Base-by-base conservation (phyloP, 2,797 vertebrate species). In the Tauraco hartlaubi region DNA sequence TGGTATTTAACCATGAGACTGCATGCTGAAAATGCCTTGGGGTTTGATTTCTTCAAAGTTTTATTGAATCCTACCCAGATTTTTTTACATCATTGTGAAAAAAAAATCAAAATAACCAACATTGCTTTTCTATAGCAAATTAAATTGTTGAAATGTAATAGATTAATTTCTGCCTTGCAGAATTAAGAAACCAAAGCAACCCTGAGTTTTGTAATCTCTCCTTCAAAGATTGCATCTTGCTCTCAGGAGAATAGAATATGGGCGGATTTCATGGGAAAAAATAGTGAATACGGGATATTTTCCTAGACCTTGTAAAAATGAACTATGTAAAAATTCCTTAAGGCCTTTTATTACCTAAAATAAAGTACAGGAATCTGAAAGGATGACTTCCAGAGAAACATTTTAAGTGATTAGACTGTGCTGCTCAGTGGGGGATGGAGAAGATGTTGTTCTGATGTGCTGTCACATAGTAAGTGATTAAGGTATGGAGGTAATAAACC, bases 401-500 rank as follows among this genome's bases (percentile, higher is more conserved):
- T 54, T 82, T 59, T n/a, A 28, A 62, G 69, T 75, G 39, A 69
- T 88, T 54, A 85, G 49, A 12, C 55, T 85, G 3, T 67, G 62
- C 35, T 63, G 54, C 72, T 80, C 46, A 5, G 51, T 26, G 37
- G 43, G 73, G n/a, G 72, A 52, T 2, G 4, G 51, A 68, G 39
- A 66, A 74, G 68, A 51, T 84, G 66, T 28, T 84, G 81, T 90
- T 91, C 77, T 61, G 49, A 29, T 83, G 43, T 59, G 79, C 61
- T 83, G 78, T 48, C 55, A 91, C 85, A 85, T 10, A 43, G 63
- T 78, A 75, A 93, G 41, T 35, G 54, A 81, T 44, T 88, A 84
- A 92, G 69, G 61, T 66, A 78, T 88, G 82, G 82, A 88, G 62
- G 58, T 55, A 95, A 62, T 68, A 94, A 93, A 93, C 18, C 15